Base-by-base conservation (phyloP, 2,888 invertebrate species). In the Orchestes rusci region DNA sequence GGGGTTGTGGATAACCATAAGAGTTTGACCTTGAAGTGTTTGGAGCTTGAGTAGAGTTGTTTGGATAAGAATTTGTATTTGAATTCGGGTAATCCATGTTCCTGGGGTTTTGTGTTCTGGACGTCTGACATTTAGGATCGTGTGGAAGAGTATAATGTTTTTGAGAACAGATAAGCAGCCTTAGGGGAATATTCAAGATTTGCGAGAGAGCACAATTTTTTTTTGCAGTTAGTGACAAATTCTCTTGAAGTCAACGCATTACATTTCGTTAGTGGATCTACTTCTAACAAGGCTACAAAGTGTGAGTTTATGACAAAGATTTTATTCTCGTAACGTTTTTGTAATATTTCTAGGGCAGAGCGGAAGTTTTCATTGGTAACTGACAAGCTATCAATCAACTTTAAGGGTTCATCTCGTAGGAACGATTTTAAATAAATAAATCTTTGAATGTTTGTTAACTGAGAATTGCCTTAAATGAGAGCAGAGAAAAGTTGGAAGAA, bases 211-310 rank as follows among this genome's bases (percentile, higher is more conserved):
- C 29, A 12, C 23, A 48, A 33, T 23, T 38, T 7, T 28, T 30
- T 29, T 23, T 41, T 44, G 16, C 20, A 28, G 17, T 37, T 36
- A 4, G 48, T 48, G 3, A 45, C 15, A 27, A 45, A 45, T 2
- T 44, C 40, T 42, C 48, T 29, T 33, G 41, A 31, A 30, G 31
- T 45, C 23, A 16, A 18, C 8, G 35, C 16, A 16, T 19, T 43
- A 43, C 39, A 33, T 34, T 33, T 43, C 12, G 16, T 33, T 32
- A 38, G 16, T 4, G 39, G 16, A n/a, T 5, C 10, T 15, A 28
- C n/a, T 16, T 37, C 37, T 20, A 37, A 37, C 2, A 37, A 5
- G 28, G 37, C 23, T 4, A 15, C 28, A 3, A 37, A 39, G 15
- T 17, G 32, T 2, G 41, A 8, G 20, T 41, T 41, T 12, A 34